phyloP scores from a whole-genome alignment of 2,888 invertebrate genomes.

The Drosophila eohydei region DNA sequence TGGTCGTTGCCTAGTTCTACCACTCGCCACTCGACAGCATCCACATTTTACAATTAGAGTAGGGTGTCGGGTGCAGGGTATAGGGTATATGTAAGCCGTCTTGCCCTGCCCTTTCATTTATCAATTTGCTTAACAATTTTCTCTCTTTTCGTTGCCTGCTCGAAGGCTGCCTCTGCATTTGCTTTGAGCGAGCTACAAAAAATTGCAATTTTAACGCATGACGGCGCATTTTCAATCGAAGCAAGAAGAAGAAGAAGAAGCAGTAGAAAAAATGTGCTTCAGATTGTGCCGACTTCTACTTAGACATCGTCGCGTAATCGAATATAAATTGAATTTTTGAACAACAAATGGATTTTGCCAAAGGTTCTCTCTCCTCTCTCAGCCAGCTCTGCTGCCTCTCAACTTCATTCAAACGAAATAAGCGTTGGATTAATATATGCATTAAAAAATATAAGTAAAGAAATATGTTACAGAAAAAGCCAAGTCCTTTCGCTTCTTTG shows the following conservation, averaged over 20 bases:
- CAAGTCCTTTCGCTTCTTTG: background rate
- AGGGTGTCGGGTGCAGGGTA: background rate
- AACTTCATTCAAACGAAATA: slow-evolving; percentile 69
- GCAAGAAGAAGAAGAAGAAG: slow-evolving; percentile 13
- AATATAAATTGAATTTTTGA: slow-evolving; percentile 74
- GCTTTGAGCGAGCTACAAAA: slow-evolving; percentile 34
- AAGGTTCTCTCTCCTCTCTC: slow-evolving; percentile 41
- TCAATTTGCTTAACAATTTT: slow-evolving; percentile 65
- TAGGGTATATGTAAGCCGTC: background rate
- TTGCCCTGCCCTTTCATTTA: slow-evolving; percentile 57
- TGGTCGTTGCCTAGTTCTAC: slow-evolving; percentile 47
- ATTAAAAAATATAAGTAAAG: slow-evolving; percentile 54
- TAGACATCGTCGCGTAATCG: slow-evolving; percentile 78
- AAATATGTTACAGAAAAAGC: background rate
- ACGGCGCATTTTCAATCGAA: slow-evolving; percentile 71
- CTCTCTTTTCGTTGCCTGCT: slow-evolving; percentile 10
- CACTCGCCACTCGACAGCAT: background rate
- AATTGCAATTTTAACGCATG: slow-evolving; percentile 81
- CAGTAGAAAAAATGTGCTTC: slow-evolving; percentile 32
- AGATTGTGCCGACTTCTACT: slow-evolving; percentile 58
- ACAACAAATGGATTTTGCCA: slow-evolving; percentile 74
- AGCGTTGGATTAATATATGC: slow-evolving; percentile 74
- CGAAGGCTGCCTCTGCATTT: slow-evolving; percentile 18
- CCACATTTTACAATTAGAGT: slow-evolving; percentile 60
- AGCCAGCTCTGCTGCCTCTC: slow-evolving; percentile 28